Base-by-base conservation (phyloP, 2,888 invertebrate species). In the Microctonus hyperodae region DNA sequence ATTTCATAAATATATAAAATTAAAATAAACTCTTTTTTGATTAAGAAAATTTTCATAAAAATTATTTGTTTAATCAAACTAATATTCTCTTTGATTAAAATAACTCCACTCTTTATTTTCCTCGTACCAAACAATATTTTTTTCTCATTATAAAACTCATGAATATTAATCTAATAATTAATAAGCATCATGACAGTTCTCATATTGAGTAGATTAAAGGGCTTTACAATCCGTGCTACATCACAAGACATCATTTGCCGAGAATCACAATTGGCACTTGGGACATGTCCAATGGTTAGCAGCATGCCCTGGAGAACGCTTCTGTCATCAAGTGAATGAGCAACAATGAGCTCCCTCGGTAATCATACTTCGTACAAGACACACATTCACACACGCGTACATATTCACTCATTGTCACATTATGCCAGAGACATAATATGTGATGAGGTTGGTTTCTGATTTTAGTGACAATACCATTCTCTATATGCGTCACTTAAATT, bases 401-500 rank as follows among this genome's bases (percentile, higher is more conserved):
- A 16, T 16, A 44, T 20, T 44, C 20, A 44, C 44, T 48, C 53
- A 59, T 67, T 67, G 58, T 59, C 58, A 50, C 50, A 67, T 67
- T 63, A 62, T 53, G 58, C 59, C 55, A 35, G 44, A 55, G 51
- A 50, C 51, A 50, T 44, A 53, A 56, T 35, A 53, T 63, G 44
- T 67, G 67, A 66, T 61, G 60, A 61, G 51, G 23, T 51, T 23
- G 23, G n/a, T 25, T 11, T 11, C 11, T 11, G n/a, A 13, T 60
- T 35, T 56, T 66, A 25, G 48, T 64, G 57, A 64, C 59, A 62
- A 20, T 11, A 44, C 48, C 0, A 31, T 31, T 20, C 28, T 71
- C 53, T 48, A 63, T n/a, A n/a, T 28, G 68, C 44, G 67, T 37
- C 28, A 23, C 59, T 68, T 65, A 56, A 70, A 72, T 65, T 67